Conservation (phyloP, 2,888 invertebrate species). For the Lutraria lutraria region DNA sequence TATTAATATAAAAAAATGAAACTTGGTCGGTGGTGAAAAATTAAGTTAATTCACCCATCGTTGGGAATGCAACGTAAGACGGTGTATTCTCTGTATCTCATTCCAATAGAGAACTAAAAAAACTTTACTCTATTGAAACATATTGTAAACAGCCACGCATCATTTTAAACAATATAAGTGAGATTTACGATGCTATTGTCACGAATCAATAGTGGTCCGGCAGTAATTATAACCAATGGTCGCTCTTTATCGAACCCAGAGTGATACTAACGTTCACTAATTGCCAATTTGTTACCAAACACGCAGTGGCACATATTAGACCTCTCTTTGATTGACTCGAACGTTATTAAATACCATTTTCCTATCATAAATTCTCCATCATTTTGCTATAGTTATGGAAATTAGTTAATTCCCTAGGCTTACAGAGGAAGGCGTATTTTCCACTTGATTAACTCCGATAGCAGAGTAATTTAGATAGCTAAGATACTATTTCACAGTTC, state of each 20-base stretch:
- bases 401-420: constrained; percentile 39
- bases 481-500: constrained; percentile 27
- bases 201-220: neutral
- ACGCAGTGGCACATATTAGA: neutral
- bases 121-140: neutral
- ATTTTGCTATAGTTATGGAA: constrained; percentile 29
- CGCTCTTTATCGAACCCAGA: neutral
- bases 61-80: too few relatives aligned
- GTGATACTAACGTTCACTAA: neutral
- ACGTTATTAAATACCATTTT: constrained; percentile 18
- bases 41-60: too few relatives aligned
- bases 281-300: neutral
- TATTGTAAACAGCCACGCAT: neutral
- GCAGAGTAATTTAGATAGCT: constrained; percentile 7
- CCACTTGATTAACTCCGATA: constrained; percentile 40
- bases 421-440: constrained; percentile 34
- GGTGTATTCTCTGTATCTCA: too few relatives aligned
- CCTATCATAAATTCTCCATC: constrained; percentile 32
- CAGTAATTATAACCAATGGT: neutral
- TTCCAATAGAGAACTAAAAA: too few relatives aligned
- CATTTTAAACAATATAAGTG: neutral
- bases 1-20: too few relatives aligned
- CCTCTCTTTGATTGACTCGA: neutral
- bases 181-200: neutral
- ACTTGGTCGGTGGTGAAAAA: too few relatives aligned